A percentile compares a stretch with the other conserved stretches of the same genome.
Evolutionary conservation across 2,888 invertebrate genomes (phyloP).

Genomic region (Gnatocerus cornutus): DNA sequence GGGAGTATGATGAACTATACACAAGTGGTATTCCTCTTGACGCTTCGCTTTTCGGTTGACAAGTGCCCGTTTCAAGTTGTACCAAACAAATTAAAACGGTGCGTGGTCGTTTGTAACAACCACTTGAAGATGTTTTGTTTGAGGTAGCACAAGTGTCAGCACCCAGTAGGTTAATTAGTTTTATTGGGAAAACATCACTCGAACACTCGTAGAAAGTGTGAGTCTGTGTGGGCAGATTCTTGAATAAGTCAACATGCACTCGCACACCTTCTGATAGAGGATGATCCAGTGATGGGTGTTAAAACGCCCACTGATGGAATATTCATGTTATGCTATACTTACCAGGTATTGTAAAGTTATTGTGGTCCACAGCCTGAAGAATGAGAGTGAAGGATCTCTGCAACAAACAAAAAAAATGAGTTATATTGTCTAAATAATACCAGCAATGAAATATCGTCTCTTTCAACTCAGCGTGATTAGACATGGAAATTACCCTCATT

Average conservation of each 20-base stretch:
- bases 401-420: slow-evolving; percentile 69
- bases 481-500: no score
- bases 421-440: not conserved
- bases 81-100: slow-evolving; percentile 41
- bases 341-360: slow-evolving; percentile 83
- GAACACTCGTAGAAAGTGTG: slow-evolving; percentile 55
- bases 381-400: slow-evolving; percentile 96
- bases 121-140: slow-evolving; percentile 42
- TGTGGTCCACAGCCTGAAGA: slow-evolving; percentile 91
- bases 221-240: slow-evolving; percentile 53
- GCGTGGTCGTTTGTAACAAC: slow-evolving; percentile 43
- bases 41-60: slow-evolving; percentile 11
- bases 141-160: slow-evolving; percentile 57
- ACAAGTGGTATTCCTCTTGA: slow-evolving; percentile 18
- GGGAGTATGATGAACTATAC: not conserved
- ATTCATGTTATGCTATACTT: slow-evolving; percentile 66
- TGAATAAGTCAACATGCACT: slow-evolving; percentile 57
- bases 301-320: slow-evolving; percentile 34
- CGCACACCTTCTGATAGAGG: slow-evolving; percentile 49
- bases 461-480: no score
- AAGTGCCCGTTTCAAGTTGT: slow-evolving; percentile 34
- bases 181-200: slow-evolving; percentile 58
- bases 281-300: slow-evolving; percentile 46
- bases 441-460: no score
- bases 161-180: slow-evolving; percentile 59